Evolutionary conservation across 2,888 invertebrate genomes (phyloP).

Genomic region (Drosophila macrospina): DNA sequence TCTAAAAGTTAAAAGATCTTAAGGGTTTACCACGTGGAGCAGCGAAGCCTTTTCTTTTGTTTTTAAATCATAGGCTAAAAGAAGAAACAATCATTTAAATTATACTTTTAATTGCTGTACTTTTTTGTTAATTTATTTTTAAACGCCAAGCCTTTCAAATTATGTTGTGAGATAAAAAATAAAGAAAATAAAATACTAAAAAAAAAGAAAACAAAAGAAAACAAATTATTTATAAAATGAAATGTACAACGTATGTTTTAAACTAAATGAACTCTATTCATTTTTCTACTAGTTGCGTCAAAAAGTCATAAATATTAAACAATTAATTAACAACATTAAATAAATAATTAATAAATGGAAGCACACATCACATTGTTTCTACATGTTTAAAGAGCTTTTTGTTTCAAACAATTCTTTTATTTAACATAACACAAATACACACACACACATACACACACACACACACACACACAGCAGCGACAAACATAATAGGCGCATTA

Average conservation of each 20-base stretch:
- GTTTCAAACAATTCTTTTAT: constrained; percentile 35
- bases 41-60: constrained; percentile 36
- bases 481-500: constrained; percentile 56
- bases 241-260: constrained; percentile 69
- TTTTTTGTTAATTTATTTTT: constrained; percentile 70
- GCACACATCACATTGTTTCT: constrained; percentile 63
- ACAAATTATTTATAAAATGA: constrained; percentile 59
- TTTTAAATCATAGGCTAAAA: constrained; percentile 31
- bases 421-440: constrained; percentile 22
- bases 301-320: constrained; percentile 76
- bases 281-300: constrained; percentile 72
- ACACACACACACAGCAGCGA: constrained; percentile 29
- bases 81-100: constrained; percentile 35
- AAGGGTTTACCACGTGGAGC: constrained; percentile 39
- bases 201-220: too few species aligned
- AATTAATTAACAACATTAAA: constrained; percentile 55
- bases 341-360: constrained; percentile 33
- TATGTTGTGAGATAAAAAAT: constrained; percentile 50
- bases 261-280: constrained; percentile 50
- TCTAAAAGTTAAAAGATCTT: constrained; percentile 37
- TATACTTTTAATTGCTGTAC: constrained; percentile 59
- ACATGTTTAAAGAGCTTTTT: constrained; percentile 41
- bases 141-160: constrained; percentile 46
- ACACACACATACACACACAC: constrained; percentile 12
- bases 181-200: constrained; percentile 31